A percentile compares a stretch with the other conserved stretches of the same genome.
Conservation (phyloP, 2,797 vertebrate species). For the Bradypodion ventrale region DNA sequence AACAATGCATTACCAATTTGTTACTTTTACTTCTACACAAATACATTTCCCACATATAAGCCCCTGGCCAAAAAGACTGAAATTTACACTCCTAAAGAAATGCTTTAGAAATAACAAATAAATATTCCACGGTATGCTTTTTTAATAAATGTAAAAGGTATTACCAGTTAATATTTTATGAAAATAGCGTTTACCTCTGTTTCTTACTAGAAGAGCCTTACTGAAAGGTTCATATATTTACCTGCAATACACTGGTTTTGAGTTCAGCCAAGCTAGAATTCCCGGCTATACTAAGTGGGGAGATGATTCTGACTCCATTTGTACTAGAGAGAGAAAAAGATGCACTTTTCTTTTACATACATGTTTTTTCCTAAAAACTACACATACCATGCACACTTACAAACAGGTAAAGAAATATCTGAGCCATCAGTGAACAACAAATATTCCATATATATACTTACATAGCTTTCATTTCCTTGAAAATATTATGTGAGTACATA, state of each 20-base stretch:
- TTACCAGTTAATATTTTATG: background rate
- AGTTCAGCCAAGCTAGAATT: background rate
- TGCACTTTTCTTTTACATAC: background rate
- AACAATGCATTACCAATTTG: background rate
- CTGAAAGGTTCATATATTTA: no score
- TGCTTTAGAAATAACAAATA: no score
- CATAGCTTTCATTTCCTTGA: background rate
- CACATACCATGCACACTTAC: background rate
- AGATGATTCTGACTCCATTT: background rate
- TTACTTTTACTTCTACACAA: no score
- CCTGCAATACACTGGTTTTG: background rate
- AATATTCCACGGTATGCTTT: no score
- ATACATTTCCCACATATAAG: no score
- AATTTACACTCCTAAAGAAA: no score
- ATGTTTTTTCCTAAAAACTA: background rate
- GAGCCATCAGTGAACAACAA: background rate
- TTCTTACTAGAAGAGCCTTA: no score
- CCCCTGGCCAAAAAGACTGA: no score
- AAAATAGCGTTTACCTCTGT: background rate
- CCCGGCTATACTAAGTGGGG: background rate
- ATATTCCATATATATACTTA: background rate
- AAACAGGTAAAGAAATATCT: background rate
- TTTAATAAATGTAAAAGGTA: no score
- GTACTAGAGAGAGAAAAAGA: background rate
- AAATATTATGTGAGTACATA: background rate